Base-by-base conservation (phyloP, 2,888 invertebrate species). In the Orchesella flavescens region DNA sequence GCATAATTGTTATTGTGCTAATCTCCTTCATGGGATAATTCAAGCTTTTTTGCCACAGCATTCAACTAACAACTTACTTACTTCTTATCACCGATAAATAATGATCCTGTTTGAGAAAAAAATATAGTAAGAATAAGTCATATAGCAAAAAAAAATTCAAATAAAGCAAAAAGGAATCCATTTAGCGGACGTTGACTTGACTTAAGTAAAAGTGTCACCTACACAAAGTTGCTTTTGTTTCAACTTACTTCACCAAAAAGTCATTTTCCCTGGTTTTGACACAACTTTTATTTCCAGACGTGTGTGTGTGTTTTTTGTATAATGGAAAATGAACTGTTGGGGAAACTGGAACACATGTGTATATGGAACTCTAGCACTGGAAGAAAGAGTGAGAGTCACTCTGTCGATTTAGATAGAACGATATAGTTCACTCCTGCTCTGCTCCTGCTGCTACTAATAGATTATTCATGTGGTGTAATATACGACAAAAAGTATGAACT, bases 401-500 rank as follows among this genome's bases (percentile, higher is more conserved):
- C 34, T 34, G 34, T 34, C 34, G 34, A 34, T 34, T 34, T 34
- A 34, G 34, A 34, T 34, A 7, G 34, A 74, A 63, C 63, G 17
- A 74, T 23, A 63, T 23, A 63, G 17, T 23, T 21, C 65, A 12
- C 17, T 34, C 17, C 13, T 65, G 15, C 43, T 5, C 34, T 5
- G 53, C 17, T 53, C 17, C 53, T 53, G 53, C 53, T 17, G 49
- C 1, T 53, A 63, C 76, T 83, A 65, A 72, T 83, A 59, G 76
- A 83, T 83, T 83, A 83, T 83, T 83, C 83, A 83, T 83, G 34
- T 34, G 69, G 76, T 71, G 74, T 57, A 74, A 55, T 73, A 80
- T 61, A 78, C 17, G 23, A 34, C 23, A 34, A 2, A 10, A 17
- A 3, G 10, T 53, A 53, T 53, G 53, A 5, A 13, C 46, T 46